Evolutionary conservation across 2,888 invertebrate species (phyloP).

Genomic region (Dryobota labecula): DNA sequence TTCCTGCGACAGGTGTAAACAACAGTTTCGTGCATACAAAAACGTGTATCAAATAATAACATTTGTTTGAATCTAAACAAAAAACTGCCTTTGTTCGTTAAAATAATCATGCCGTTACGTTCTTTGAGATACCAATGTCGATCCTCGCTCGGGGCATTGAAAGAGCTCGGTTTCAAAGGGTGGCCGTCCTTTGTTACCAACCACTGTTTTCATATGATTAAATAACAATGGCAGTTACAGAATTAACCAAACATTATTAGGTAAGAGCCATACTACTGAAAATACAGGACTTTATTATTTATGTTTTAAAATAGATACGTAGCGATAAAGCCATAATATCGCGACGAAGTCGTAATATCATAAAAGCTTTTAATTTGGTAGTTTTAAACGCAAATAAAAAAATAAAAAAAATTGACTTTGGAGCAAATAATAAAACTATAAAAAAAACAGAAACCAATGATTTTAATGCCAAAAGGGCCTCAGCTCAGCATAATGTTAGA

Average conservation of each 20-base stretch:
- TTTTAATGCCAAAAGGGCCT: too few species aligned
- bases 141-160: conserved; percentile 59
- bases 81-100: conserved; percentile 38
- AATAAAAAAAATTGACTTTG: too few species aligned
- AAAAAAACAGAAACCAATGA: too few species aligned
- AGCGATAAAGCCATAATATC: not conserved
- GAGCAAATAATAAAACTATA: too few species aligned
- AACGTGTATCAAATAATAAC: not conserved
- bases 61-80: conserved; percentile 19
- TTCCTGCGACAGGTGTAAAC: not conserved
- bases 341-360: not conserved
- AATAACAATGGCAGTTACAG: conserved; percentile 28
- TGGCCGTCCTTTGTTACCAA: conserved; percentile 32
- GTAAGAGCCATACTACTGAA: conserved; percentile 19
- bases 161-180: conserved; percentile 49
- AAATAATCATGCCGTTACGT: conserved; percentile 50
- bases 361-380: not conserved
- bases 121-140: conserved; percentile 46
- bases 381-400: too few species aligned
- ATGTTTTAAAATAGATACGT: not conserved
- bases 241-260: conserved; percentile 44
- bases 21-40: not conserved
- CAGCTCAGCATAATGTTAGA: too few species aligned
- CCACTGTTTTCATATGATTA: conserved; percentile 60
- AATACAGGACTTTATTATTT: conserved; percentile 16